Percentiles rank a stretch among this genome's conserved stretches.
These are phyloP conservation scores for Erebia ligea DNA, from an alignment of 2,888 invertebrate species.

Conservation along the genomic window DNA sequence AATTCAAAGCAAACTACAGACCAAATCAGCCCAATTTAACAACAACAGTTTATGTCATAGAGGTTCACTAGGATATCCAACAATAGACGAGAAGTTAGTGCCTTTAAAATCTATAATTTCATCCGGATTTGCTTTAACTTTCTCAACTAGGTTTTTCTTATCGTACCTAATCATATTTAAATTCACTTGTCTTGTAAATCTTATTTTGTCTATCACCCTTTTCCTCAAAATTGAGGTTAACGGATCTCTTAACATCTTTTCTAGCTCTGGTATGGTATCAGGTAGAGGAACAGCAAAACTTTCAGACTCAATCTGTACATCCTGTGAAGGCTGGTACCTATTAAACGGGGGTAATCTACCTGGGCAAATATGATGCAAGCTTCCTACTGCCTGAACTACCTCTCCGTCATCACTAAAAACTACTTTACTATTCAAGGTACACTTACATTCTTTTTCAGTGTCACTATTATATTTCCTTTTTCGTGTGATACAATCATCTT, in stretches of 20 bases:
- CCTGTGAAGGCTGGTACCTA: conserved; percentile 31
- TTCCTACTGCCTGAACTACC: conserved; percentile 48
- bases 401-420: conserved; percentile 71
- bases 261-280: conserved; percentile 54
- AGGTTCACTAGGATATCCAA: conserved; percentile 56
- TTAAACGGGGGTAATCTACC: conserved; percentile 44
- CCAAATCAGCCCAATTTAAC: too few species aligned
- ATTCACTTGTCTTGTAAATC: conserved; percentile 53
- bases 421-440: conserved; percentile 63
- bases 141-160: conserved; percentile 57
- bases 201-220: conserved; percentile 62
- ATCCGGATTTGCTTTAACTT: conserved; percentile 59
- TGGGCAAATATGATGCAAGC: conserved; percentile 57
- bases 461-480: conserved; percentile 35
- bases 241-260: conserved; percentile 53
- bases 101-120: conserved; percentile 67
- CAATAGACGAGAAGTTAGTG: conserved; percentile 60
- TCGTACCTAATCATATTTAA: conserved; percentile 59
- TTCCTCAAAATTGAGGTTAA: conserved; percentile 54
- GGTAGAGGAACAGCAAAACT: conserved; percentile 48
- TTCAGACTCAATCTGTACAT: conserved; percentile 58
- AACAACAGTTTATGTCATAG: not conserved
- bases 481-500: conserved; percentile 37
- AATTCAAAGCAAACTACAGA: too few species aligned
- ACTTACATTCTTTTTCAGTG: conserved; percentile 53